These are phyloP conservation scores for Anser brachyrhynchus DNA, from an alignment of 2,113 vertebrate species.

Conservation along the genomic window DNA sequence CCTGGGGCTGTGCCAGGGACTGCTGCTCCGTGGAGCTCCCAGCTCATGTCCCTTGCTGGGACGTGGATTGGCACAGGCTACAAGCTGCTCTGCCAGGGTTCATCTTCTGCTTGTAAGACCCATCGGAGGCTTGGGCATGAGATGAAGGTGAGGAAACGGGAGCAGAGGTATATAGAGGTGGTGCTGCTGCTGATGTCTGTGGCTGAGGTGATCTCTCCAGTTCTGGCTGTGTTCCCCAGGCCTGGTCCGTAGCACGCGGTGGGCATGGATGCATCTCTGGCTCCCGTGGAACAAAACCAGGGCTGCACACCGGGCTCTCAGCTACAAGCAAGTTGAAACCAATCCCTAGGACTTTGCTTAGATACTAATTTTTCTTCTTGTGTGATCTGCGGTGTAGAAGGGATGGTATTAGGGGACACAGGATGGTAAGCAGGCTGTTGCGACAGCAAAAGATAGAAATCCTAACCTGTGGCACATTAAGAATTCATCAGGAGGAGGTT, in stretches of 20 bases:
- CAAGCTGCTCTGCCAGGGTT: background rate
- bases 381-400: background rate
- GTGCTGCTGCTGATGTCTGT: background rate
- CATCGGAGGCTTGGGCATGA: background rate
- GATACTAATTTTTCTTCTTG: background rate
- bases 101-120: no score
- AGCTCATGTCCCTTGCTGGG: background rate
- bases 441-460: background rate
- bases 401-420: background rate
- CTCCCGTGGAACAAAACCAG: background rate
- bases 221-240: background rate
- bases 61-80: background rate
- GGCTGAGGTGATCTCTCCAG: background rate
- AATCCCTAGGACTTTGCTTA: background rate
- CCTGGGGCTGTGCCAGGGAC: background rate
- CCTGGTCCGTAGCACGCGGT: background rate
- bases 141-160: background rate
- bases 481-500: background rate
- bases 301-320: no score
- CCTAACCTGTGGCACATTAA: background rate
- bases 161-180: background rate
- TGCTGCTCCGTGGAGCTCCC: background rate
- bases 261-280: no score
- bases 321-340: background rate
- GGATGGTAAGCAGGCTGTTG: background rate